Percentiles rank a stretch among this genome's conserved stretches.
phyloP scores from a whole-genome alignment of 2,888 invertebrate species.

The Drosophila melanosoma region DNA sequence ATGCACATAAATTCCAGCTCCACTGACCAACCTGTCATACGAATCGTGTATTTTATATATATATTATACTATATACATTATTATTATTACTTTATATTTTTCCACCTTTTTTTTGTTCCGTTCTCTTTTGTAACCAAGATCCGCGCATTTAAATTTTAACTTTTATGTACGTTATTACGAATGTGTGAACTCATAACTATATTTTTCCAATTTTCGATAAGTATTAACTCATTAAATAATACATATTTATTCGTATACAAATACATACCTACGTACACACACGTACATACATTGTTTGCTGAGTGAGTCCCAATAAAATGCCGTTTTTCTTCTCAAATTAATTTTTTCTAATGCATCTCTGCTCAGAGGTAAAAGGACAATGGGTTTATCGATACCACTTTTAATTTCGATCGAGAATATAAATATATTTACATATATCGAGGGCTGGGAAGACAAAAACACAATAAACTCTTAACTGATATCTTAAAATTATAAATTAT shows the following conservation, averaged over 20 bases:
- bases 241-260: conserved; percentile 34
- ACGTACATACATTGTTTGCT: conserved; percentile 46
- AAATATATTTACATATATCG: neutral
- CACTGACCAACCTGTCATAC: conserved; percentile 39
- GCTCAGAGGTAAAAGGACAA: neutral
- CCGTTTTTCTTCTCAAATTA: conserved; percentile 43
- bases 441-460: neutral
- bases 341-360: conserved; percentile 4
- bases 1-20: conserved; percentile 35
- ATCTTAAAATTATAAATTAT: neutral
- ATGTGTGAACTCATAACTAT: conserved; percentile 55
- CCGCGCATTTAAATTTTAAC: conserved; percentile 58
- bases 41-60: conserved; percentile 47
- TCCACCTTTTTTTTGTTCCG: conserved; percentile 24
- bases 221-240: conserved; percentile 72
- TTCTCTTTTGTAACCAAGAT: conserved; percentile 47
- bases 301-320: conserved; percentile 65
- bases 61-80: conserved; percentile 23
- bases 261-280: conserved; percentile 38
- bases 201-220: conserved; percentile 64
- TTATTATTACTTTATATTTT: conserved; percentile 18
- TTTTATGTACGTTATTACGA: conserved; percentile 30
- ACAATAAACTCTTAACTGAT: no score
- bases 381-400: neutral
- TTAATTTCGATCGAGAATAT: neutral